A percentile compares a stretch with the other conserved stretches of the same genome.
Conservation (phyloP, 2,113 vertebrate genomes). For the Suncus etruscus region DNA sequence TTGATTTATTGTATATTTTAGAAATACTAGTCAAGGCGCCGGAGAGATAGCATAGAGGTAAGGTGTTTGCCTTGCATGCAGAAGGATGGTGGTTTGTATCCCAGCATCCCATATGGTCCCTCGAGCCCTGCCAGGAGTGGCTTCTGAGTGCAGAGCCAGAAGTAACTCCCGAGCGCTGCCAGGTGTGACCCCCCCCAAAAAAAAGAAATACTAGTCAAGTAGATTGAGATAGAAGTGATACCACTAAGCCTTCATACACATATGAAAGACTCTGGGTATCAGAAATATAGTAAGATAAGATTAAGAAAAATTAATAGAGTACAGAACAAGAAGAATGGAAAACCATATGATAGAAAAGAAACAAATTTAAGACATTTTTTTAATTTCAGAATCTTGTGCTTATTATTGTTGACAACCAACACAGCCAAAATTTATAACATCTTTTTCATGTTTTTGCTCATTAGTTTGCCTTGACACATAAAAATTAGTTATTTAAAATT, state of each 20-base stretch:
- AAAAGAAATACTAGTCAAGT: neutral
- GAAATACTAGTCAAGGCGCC: constrained; percentile 10
- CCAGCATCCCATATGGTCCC: no score
- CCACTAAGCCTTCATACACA: neutral
- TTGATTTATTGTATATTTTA: constrained; percentile 10
- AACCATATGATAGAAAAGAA: neutral
- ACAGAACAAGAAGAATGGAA: neutral
- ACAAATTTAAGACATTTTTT: neutral
- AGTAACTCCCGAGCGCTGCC: no score
- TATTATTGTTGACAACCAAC: constrained; percentile 2
- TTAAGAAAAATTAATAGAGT: no score
- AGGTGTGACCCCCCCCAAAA: no score
- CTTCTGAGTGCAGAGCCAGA: no score
- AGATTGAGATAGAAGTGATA: constrained; percentile 13
- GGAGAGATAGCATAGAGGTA: no score
- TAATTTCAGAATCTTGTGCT: neutral
- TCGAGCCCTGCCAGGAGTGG: no score
- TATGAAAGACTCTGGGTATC: neutral
- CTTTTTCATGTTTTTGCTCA: constrained; percentile 4
- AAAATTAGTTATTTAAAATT: constrained; percentile 78
- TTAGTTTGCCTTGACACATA: constrained; percentile 16
- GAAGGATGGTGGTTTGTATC: no score
- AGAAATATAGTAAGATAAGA: neutral
- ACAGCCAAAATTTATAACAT: neutral
- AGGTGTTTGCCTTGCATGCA: no score